Evolutionary conservation across 2,797 vertebrate genomes (phyloP).

Genomic region (Sebastes cheni): DNA sequence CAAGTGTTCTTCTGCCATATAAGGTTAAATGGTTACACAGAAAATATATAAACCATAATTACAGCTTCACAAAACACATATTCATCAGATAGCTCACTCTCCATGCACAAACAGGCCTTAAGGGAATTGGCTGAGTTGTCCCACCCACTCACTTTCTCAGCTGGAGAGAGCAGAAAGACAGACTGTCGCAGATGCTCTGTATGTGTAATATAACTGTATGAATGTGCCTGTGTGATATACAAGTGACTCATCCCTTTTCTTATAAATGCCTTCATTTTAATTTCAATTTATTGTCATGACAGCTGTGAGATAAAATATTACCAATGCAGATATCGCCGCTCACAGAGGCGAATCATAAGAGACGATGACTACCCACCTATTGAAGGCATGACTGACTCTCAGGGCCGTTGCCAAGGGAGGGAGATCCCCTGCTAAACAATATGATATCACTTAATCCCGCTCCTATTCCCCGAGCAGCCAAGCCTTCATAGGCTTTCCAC

Average conservation of each 20-base stretch:
- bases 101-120: conserved; percentile 11
- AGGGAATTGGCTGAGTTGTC: conserved; percentile 19
- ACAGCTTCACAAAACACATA: neutral
- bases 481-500: conserved; percentile 77
- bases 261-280: conserved; percentile 64
- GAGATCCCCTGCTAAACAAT: conserved; percentile 74
- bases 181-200: conserved; percentile 52
- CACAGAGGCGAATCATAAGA: conserved; percentile 38
- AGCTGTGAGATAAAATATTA: conserved; percentile 67
- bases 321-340: conserved; percentile 35
- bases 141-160: conserved; percentile 50
- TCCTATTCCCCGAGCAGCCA: conserved; percentile 62
- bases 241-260: conserved; percentile 62
- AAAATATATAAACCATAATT: conserved; percentile 42
- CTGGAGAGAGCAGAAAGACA: conserved; percentile 45
- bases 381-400: conserved; percentile 65
- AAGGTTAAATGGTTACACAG: conserved; percentile 15
- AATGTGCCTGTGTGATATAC: conserved; percentile 52
- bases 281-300: conserved; percentile 57
- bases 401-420: conserved; percentile 59
- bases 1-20: conserved; percentile 19
- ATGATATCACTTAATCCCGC: conserved; percentile 72
- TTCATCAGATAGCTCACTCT: conserved; percentile 33
- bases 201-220: conserved; percentile 45
- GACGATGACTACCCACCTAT: conserved; percentile 61